Percentiles rank a stretch among this genome's conserved stretches.
Evolutionary conservation across 2,113 vertebrate species (phyloP).

Genomic region (Barbus barbus): DNA sequence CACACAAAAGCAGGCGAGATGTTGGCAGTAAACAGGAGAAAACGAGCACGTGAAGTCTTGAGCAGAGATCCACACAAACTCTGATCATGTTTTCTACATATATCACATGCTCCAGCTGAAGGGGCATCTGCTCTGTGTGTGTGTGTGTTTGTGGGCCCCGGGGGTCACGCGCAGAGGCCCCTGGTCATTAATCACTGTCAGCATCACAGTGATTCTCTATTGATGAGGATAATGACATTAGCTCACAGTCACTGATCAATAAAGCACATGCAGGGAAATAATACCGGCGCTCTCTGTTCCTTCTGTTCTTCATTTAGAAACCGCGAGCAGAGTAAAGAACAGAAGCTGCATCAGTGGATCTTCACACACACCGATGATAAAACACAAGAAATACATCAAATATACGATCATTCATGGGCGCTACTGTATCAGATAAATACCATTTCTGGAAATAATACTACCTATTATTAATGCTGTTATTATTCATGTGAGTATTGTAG

Average conservation of each 20-base stretch:
- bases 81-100: slow-evolving; percentile 16
- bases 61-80: background rate
- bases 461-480: background rate
- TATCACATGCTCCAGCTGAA: background rate
- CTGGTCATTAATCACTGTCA: slow-evolving; percentile 99
- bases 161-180: slow-evolving; percentile 90
- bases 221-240: slow-evolving; percentile 99
- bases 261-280: slow-evolving; percentile 83
- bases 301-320: background rate
- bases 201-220: slow-evolving; percentile 99
- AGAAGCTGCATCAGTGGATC: background rate
- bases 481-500: too few relatives aligned
- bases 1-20: slow-evolving; percentile 67
- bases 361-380: background rate
- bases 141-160: slow-evolving; percentile 78
- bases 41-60: background rate
- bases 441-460: background rate
- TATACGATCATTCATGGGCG: background rate
- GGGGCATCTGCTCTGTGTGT: slow-evolving; percentile 61
- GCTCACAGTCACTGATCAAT: slow-evolving; percentile 99
- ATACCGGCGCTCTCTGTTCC: background rate
- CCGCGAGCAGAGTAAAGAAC: background rate
- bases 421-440: background rate
- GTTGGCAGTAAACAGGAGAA: slow-evolving; percentile 57
- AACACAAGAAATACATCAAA: background rate